Evolutionary conservation across 2,888 invertebrate genomes (phyloP), one percentile per base, ranked within the genome.

Genomic region (Chrysolina haemoptera): DNA sequence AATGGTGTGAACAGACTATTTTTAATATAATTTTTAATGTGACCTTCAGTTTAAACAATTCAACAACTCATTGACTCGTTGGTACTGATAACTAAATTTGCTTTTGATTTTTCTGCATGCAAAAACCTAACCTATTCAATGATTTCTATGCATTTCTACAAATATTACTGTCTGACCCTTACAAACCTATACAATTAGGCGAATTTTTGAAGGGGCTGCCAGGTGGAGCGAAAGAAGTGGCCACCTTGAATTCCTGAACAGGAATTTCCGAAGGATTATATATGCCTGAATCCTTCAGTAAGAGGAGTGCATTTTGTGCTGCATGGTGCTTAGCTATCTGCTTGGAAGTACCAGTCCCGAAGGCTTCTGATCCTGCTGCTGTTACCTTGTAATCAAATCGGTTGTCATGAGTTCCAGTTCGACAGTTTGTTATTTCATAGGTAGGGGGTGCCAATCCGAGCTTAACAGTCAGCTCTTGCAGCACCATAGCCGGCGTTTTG

Each of bases 391-490:
- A 90, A 74, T 89, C 86, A 85, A 89, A 89, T 86, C 90, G 87
- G 85, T 90, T 90, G 82, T 84, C 81, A 68, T 88, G 87, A 5
- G 86, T 86, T 1, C 87, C 87, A 59, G 78, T 80, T 70, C 82
- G 79, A 64, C 80, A 78, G 18, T 73, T 62, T 3, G 85, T 81
- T 55, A 87, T 76, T 46, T 84, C 88, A 81, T 92, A 94, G 71
- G 84, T 84, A 1, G 91, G 90, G 0, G 92, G 91, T 0, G 87
- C 82, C 18, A 84, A 82, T 0, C 88, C 87, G 22, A 88, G 85
- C 80, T 92, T 91, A 6, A 91, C 88, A 87, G 92, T 90, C 87
- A 92, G 89, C 85, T 93, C 93, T 84, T 93, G 93, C 16, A 93
- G 87, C 3, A 92, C 90, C 55, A 93, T 92, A 8, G 92, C 91